phyloP scores from a whole-genome alignment of 2,113 vertebrate genomes.

The Oreochromis spilurus region DNA sequence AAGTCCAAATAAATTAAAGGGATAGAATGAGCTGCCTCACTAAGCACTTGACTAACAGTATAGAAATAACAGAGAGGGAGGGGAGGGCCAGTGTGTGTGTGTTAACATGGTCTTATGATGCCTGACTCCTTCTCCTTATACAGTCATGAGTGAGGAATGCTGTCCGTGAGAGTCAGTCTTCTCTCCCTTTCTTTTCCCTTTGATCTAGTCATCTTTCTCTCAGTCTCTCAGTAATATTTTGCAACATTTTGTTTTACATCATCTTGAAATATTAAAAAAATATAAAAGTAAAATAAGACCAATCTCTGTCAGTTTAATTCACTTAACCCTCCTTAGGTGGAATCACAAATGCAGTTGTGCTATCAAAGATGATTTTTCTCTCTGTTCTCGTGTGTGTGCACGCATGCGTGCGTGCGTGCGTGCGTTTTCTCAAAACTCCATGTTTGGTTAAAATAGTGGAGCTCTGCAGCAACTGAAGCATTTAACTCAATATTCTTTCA shows the following conservation, averaged over 20 bases:
- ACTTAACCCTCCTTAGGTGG: not conserved
- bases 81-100: slow-evolving; percentile 16
- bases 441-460: slow-evolving; percentile 40
- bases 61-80: slow-evolving; percentile 1
- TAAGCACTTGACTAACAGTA: not conserved
- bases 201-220: slow-evolving; percentile 36
- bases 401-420: not conserved
- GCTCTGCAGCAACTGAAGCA: slow-evolving; percentile 21
- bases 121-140: slow-evolving; percentile 62
- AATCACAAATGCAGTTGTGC: not conserved
- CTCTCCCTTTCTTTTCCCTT: slow-evolving; percentile 10
- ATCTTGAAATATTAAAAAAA: not conserved
- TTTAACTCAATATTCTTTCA: slow-evolving; percentile 36
- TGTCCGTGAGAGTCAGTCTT: slow-evolving; percentile 26
- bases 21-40: not conserved
- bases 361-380: not conserved
- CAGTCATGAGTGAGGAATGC: slow-evolving; percentile 65
- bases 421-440: slow-evolving; percentile 16
- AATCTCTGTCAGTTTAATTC: not conserved
- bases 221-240: not conserved
- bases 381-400: not conserved
- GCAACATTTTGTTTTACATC: not conserved
- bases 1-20: not conserved
- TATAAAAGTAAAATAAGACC: not conserved
- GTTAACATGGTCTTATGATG: slow-evolving; percentile 10